Base-by-base conservation (phyloP, 2,113 vertebrate genomes). In the Porphyrio hochstetteri region DNA sequence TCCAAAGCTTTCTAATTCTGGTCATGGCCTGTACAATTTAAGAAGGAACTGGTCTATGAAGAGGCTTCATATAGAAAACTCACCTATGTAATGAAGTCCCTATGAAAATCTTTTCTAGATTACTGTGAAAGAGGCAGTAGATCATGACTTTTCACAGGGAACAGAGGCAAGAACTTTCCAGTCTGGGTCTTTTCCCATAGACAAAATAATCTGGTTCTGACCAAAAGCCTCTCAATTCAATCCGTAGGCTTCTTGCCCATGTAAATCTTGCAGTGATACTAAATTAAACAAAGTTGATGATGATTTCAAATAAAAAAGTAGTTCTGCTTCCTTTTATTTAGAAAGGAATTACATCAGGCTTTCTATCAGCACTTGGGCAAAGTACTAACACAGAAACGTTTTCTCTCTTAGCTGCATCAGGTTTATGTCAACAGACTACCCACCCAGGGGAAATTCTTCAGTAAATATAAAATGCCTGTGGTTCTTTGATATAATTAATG, bases 371-470 rank as follows among this genome's bases (percentile, higher is more conserved):
- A 85, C 11, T 23, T 87, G 46, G 89, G 53, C 24, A 81, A 59
- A 81, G 11, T 50, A 81, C 23, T 94, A 87, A 56, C 71, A 88
- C 4, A 96, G 52, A 95, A 93, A 61, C 36, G 42, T n/a, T 67
- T 95, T 93, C 55, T 80, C 67, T 93, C 63, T 85, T 63, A 36
- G 79, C 50, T 88, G 17, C 69, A 94, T 93, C 63, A 74, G 61
- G 46, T 96, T 96, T 89, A 63, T 67, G 25, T 75, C 80, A 92
- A 87, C 69, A 96, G 61, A 52, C 24, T 78, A 40, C 18, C 42
- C 61, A 80, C 33, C 14, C 46, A 83, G 31, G 57, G 52, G 46
- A 94, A 94, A 92, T 63, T 77, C 72, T 93, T 78, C 42, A 82
- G 56, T 35, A 92, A 81, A 76, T 84, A 60, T 31, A 65, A 86